Conservation (phyloP, 2,113 vertebrate species). For the Prionailurus bengalensis region DNA sequence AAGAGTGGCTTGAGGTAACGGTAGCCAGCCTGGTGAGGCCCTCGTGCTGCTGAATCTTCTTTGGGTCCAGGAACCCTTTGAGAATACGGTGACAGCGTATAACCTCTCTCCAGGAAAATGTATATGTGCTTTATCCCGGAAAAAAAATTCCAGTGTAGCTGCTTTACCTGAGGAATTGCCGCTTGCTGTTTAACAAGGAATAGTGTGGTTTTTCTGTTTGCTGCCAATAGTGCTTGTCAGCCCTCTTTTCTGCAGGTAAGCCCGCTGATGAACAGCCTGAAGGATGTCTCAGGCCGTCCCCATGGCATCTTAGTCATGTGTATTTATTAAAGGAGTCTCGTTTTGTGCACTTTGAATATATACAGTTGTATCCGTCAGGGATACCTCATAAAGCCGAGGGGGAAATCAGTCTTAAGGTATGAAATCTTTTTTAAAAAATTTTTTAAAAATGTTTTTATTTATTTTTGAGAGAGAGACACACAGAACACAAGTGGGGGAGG, state of each 20-base stretch:
- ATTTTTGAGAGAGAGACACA: no score
- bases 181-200: background rate
- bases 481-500: no score
- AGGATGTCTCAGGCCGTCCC: background rate
- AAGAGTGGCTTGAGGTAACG: background rate
- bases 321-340: background rate
- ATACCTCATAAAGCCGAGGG: background rate
- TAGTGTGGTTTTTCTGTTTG: background rate
- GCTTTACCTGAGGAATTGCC: slow-evolving; percentile 3
- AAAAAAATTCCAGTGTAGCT: no score
- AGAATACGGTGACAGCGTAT: background rate
- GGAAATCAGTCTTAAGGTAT: background rate
- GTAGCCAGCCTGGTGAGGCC: background rate
- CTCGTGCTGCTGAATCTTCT: background rate
- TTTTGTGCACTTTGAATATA: background rate
- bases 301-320: background rate
- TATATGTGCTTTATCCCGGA: background rate
- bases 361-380: background rate
- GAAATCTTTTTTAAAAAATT: background rate
- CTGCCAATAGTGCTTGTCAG: background rate
- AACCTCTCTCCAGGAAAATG: background rate
- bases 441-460: background rate
- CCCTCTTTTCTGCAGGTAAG: background rate
- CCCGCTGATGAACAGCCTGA: background rate
- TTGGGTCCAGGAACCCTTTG: background rate